Base-by-base conservation (phyloP, 2,797 vertebrate genomes). In the Emydoidea blandingii region DNA sequence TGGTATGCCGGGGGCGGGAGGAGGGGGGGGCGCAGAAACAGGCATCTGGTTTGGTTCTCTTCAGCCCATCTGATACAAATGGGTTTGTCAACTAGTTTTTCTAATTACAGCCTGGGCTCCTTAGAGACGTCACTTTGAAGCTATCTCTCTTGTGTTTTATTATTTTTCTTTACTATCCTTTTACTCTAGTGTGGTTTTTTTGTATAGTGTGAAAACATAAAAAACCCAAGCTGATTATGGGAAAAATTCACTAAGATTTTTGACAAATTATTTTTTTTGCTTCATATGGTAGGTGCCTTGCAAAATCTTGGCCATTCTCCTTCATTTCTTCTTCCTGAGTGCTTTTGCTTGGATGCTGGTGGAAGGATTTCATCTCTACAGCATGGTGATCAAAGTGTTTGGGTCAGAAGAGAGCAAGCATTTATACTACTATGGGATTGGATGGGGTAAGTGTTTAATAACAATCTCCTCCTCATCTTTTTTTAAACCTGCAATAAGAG, bases 341-440 rank as follows among this genome's bases (percentile, higher is more conserved):
- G 98, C 99, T 1, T 99, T 99, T 56, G 98, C 99, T 1, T 99
- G 99, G 99, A 99, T 99, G 99, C 98, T 99, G 98, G 99, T 99
- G 96, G 99, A 99, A 97, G 99, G 99, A 47, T 98, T 99, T 91
- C 99, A 99, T 96, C 99, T 99, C 54, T 99, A 99, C 98, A 99
- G 99, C 83, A 99, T 99, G 99, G 99, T 99, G 95, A 98, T 99
- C 97, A 99, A 99, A 97, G 99, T 99, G 94, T 99, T 99, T 5
- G 99, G 99, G 83, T 99, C 99, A 0, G 99, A 99, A 97, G 99
- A 98, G 93, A 99, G 99, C 99, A 99, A 99, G 91, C 99, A 99
- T 95, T 97, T 99, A 41, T 99, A 99, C 98, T 99, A 99, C 98
- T 99, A 99, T 0, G 99, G 98, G 94, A 98, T 99, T 29, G 99